Base-by-base conservation (phyloP, 2,797 vertebrate species). In the Merluccius polli region DNA sequence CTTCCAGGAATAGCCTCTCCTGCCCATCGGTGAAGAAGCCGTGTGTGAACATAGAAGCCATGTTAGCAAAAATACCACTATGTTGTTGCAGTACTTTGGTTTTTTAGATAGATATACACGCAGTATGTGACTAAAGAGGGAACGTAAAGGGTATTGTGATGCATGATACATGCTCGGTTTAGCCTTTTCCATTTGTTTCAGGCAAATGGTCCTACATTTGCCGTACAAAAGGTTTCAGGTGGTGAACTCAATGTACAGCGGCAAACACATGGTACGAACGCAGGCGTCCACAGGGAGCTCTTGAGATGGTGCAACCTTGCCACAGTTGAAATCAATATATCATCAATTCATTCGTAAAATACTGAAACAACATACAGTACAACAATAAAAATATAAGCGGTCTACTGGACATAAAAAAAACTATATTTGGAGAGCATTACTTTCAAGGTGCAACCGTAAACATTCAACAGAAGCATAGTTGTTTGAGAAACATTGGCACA, bases 141-240 rank as follows among this genome's bases (percentile, higher is more conserved):
- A 27, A 13, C 72, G 70, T 78, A 15, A 77, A 81, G 79, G 71
- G 67, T 84, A 73, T 83, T 81, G 80, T 72, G 76, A 85, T 77
- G 87, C 86, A 83, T 86, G 82, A 89, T 78, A 84, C 87, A 86
- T 88, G 87, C 88, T 86, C 70, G 33, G 78, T 79, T 85, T 78
- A 83, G 82, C 79, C 79, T 81, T 78, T 87, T 74, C 79, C 78
- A 76, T 89, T 92, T 83, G 86, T 86, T 87, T 90, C 75, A 86
- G 86, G 89, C 88, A 71, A 81, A 88, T 81, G 82, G n/a, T 77
- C 68, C 74, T 31, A 69, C 31, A 8, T 69, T 30, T 18, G 21
- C 33, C 74, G 41, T 79, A 68, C 75, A 59, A 8, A 72, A 71
- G 69, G 74, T 78, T 41, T 71, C 59, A 33, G 31, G 68, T 32